Evolutionary conservation across 2,797 vertebrate species (phyloP).

Genomic region (Enteromius mattozi): DNA sequence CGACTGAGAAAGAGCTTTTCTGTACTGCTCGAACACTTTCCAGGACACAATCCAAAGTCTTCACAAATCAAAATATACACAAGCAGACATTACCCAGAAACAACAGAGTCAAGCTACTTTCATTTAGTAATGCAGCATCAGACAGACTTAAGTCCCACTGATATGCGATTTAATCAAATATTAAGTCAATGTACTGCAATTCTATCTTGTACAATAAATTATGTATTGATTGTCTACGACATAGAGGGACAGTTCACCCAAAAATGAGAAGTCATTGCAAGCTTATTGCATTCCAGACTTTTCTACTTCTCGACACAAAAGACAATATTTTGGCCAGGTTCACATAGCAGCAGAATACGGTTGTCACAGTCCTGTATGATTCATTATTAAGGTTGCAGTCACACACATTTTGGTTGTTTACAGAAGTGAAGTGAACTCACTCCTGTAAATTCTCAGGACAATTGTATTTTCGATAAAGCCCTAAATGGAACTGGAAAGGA

Average conservation of each 20-base stretch:
- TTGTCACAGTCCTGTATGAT: neutral
- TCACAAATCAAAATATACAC: constrained; percentile 13
- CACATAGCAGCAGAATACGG: neutral
- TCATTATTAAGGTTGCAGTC: neutral
- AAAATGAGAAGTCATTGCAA: neutral
- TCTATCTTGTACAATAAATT: neutral
- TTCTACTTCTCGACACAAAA: neutral
- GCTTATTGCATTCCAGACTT: neutral
- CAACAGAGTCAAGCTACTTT: neutral
- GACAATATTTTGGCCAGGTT: neutral
- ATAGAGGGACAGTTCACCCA: neutral
- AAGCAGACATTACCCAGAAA: constrained; percentile 13
- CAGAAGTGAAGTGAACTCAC: neutral
- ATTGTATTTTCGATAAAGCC: neutral
- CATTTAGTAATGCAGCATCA: neutral
- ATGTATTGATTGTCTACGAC: neutral
- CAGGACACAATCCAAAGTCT: constrained; percentile 22
- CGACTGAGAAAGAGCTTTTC: constrained; percentile 11
- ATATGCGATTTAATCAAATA: neutral
- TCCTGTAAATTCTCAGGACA: neutral
- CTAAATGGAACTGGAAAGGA: neutral
- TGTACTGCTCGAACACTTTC: constrained; percentile 4
- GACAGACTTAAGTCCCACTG: neutral
- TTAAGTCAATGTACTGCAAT: neutral
- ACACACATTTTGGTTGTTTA: neutral